phyloP scores from a whole-genome alignment of 1,140 invertebrate species.

The Diploscapter pachys region DNA sequence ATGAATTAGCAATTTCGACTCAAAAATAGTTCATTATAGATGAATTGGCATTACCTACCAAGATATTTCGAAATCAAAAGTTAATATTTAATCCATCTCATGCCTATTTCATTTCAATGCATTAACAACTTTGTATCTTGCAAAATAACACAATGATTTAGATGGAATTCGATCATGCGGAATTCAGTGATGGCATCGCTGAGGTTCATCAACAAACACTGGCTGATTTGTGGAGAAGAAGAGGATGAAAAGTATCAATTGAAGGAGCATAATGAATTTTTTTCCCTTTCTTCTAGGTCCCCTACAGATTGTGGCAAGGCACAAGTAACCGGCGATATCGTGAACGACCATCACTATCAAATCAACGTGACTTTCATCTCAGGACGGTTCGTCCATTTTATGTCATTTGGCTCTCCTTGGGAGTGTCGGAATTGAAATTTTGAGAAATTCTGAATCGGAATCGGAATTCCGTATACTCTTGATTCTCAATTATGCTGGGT shows the following conservation, averaged over 20 bases:
- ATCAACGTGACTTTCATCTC: constrained; percentile 58
- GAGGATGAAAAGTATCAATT: constrained; percentile 26
- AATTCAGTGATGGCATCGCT: constrained; percentile 57
- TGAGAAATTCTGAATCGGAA: too few species aligned
- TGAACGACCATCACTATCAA: constrained; percentile 47
- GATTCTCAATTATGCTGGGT: background rate
- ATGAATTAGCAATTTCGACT: too few species aligned
- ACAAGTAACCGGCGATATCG: constrained; percentile 55
- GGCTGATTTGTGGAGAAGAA: constrained; percentile 48
- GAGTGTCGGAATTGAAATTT: too few species aligned
- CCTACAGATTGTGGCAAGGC: constrained; percentile 53
- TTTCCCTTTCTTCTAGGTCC: constrained; percentile 11
- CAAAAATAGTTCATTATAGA: too few species aligned
- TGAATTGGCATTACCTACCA: too few species aligned
- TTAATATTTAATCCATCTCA: too few species aligned
- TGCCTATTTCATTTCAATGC: too few species aligned
- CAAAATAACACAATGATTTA: constrained; percentile 1
- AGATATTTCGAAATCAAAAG: too few species aligned
- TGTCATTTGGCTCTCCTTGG: too few species aligned
- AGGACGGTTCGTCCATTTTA: constrained; percentile 41
- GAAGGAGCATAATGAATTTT: constrained; percentile 1
- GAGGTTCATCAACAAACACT: constrained; percentile 57
- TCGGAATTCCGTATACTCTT: background rate
- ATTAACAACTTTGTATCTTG: too few species aligned
- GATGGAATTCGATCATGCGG: constrained; percentile 49